Evolutionary conservation across 2,888 invertebrate species (phyloP), one percentile per base, ranked within the genome.

Genomic region (Caenorhabditis drosophilae): DNA sequence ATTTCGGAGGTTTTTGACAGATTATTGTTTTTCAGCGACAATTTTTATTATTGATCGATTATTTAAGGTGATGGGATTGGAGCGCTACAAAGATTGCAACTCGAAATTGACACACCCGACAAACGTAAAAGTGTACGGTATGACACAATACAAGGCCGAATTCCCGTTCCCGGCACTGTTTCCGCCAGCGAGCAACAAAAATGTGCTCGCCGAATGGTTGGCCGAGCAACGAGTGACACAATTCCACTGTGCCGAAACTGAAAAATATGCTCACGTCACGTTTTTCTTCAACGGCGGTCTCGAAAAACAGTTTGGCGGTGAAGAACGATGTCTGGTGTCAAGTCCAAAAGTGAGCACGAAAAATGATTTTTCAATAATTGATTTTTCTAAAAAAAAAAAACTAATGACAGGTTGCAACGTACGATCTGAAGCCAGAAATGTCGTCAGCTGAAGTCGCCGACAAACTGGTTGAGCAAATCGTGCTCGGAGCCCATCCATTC

Each of bases 211-310:
- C 1, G 85, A 85, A 74, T 84, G 84, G 83, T 75, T 85, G 27
- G 75, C 84, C 22, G 70, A 68, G 27, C 79, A 85, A 63, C 76
- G 78, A 9, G 69, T 84, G 9, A 49, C 83, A 2, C 85, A 85
- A 57, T 85, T 80, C 67, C 85, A 86, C 58, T 85, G 85, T 63
- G 85, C 86, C 9, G 84, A 84, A 74, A 76, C 76, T 22, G 66
- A 72, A 53, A 72, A 73, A 52, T 85, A 86, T 72, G 85, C 85
- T 12, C 85, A 85, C 62, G 86, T 85, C n/a, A 85, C 85, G 0
- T 85, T 86, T 73, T 85, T 85, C 79, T 85, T 85, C 80, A 85
- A 85, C 61, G 85, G 85, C n/a, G 86, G 85, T 4, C 77, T 80
- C 41, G 85, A 85, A 67, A 76, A 76, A 26, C 79, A 78, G 23